These are phyloP conservation scores for Taxidea taxus DNA, from an alignment of 2,113 vertebrate genomes.

Conservation along the genomic window DNA sequence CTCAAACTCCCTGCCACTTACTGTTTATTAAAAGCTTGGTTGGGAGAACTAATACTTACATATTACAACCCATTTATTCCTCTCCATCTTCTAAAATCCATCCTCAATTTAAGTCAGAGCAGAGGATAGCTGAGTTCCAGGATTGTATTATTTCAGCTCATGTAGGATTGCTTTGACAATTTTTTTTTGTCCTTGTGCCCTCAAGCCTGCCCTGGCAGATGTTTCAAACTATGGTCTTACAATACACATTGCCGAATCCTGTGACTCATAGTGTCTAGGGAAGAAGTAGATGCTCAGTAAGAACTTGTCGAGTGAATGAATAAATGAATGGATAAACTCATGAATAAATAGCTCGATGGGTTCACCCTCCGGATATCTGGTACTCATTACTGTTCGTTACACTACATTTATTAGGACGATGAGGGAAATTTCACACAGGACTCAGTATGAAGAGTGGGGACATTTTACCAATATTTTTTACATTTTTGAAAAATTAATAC, in stretches of 20 bases:
- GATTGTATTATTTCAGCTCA: not conserved
- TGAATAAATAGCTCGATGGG: not conserved
- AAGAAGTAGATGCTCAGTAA: not conserved
- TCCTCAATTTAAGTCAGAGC: not conserved
- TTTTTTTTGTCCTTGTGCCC: not conserved
- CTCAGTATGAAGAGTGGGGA: not conserved
- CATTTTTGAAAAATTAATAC: not conserved
- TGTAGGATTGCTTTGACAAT: not conserved
- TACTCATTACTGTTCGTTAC: not conserved
- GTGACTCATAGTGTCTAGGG: not conserved
- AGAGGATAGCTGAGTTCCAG: not conserved
- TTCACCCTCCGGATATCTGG: not conserved
- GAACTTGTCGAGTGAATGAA: not conserved
- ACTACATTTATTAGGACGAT: not conserved
- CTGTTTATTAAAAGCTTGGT: slow-evolving; percentile 6
- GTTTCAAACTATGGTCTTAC: not conserved
- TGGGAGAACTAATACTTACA: slow-evolving; percentile 37
- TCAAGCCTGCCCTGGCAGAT: not conserved
- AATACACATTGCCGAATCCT: not conserved
- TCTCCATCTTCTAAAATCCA: not conserved
- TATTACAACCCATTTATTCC: not conserved
- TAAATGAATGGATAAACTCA: not conserved
- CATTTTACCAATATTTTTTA: not conserved
- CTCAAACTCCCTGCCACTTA: slow-evolving; percentile 9
- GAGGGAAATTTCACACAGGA: not conserved